A percentile compares a stretch with the other conserved stretches of the same genome.
These are phyloP conservation scores for Myotis brandtii DNA, from an alignment of 2,113 vertebrate species.

Conservation along the genomic window DNA sequence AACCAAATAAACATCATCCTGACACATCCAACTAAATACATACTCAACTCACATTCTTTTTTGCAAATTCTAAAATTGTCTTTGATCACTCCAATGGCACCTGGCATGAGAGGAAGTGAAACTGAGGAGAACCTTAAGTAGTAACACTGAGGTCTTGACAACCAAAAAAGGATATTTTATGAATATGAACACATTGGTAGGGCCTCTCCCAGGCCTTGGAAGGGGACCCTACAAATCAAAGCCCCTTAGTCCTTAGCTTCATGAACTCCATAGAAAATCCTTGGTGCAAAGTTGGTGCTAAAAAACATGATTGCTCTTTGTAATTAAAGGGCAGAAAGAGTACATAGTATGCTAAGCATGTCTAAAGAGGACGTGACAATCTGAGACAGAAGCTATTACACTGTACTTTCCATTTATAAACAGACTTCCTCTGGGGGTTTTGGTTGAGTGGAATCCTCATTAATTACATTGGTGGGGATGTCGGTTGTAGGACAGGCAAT, in stretches of 20 bases:
- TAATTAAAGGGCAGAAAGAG: slow-evolving; percentile 6
- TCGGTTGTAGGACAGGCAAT: slow-evolving; percentile 36
- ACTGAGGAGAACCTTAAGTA: not conserved
- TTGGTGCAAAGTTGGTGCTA: not conserved
- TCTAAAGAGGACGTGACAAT: slow-evolving; percentile 41
- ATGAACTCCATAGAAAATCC: not conserved
- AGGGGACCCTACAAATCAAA: not conserved
- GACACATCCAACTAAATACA: rapidly evolving
- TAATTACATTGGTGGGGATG: slow-evolving; percentile 60
- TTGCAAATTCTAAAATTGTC: not conserved
- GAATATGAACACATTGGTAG: not conserved
- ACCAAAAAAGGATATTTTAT: not conserved
- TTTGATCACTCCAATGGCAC: no score
- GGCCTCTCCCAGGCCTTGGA: not conserved
- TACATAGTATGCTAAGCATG: not conserved
- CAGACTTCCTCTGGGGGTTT: slow-evolving; percentile 41
- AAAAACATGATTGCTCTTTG: not conserved
- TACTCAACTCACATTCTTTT: not conserved
- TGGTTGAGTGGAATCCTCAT: slow-evolving; percentile 52
- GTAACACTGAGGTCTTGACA: not conserved
- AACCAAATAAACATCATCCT: not conserved
- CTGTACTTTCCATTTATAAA: slow-evolving; percentile 52
- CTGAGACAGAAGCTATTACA: slow-evolving; percentile 12
- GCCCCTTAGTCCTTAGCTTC: not conserved
- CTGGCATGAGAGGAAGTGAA: not conserved